Percentiles rank a stretch among this genome's conserved stretches.
phyloP scores from a whole-genome alignment of 2,113 vertebrate species.

The Genyomyrus donnyi region DNA sequence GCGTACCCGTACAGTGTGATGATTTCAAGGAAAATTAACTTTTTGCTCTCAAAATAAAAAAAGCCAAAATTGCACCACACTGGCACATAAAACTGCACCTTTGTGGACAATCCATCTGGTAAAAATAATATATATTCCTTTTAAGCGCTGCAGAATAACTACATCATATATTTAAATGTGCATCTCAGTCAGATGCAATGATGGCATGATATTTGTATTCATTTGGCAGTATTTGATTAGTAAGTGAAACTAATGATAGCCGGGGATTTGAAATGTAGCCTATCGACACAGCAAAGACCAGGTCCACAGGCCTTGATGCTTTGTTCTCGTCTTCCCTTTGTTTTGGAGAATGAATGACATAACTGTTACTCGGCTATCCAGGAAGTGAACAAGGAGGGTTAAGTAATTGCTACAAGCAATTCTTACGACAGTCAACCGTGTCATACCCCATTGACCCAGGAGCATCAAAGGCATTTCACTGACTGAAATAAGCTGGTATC shows the following conservation, averaged over 20 bases:
- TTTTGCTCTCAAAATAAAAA: neutral
- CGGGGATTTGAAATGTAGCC: neutral
- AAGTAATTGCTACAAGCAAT: neutral
- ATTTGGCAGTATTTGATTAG: neutral
- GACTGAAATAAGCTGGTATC: neutral
- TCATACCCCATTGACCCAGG: neutral
- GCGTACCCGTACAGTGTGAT: neutral
- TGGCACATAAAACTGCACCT: neutral
- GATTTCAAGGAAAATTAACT: neutral
- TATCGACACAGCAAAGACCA: neutral
- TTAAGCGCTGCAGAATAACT: neutral
- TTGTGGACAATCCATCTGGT: neutral
- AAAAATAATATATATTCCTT: neutral
- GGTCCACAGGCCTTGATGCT: neutral
- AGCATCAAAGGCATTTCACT: neutral
- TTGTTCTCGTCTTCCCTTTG: neutral
- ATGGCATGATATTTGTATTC: neutral
- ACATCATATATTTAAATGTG: neutral
- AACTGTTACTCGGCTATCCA: neutral
- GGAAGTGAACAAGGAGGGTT: neutral
- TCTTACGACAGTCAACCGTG: neutral
- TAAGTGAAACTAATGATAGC: neutral
- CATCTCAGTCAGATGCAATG: neutral
- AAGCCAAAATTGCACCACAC: neutral
- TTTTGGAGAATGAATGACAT: neutral